Conservation (phyloP, 37 sponge, comb jelly and placozoan species). For the Cladorhizidae sp. region DNA sequence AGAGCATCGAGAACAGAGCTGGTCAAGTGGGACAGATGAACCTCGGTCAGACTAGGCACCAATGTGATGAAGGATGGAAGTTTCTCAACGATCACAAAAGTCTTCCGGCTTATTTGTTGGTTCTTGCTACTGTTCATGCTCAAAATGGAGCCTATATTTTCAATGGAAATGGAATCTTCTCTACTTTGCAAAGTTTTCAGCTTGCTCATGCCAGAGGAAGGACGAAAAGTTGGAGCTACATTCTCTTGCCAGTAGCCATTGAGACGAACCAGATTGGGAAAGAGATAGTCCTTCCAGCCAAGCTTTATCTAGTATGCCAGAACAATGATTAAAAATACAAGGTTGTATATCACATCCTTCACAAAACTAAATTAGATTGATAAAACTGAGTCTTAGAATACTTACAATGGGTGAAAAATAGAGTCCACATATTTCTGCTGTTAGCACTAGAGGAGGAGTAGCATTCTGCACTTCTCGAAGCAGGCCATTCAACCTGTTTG, state of each 20-base stretch:
- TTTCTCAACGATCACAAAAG: constrained; percentile 7
- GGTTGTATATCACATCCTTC: neutral
- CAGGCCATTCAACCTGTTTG: constrained; percentile 33
- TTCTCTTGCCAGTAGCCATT: constrained; percentile 10
- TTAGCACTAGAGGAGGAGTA: constrained; percentile 54
- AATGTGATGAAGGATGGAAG: constrained; percentile 31
- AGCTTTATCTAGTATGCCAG: constrained; percentile 36
- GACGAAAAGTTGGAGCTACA: neutral
- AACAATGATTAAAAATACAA: neutral
- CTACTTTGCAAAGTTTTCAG: neutral
- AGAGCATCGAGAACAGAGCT: neutral
- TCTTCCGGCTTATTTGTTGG: neutral
- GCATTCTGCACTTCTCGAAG: constrained; percentile 59
- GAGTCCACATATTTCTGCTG: constrained; percentile 78
- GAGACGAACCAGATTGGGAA: constrained; percentile 15
- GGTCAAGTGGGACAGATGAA: constrained; percentile 9
- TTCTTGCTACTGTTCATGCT: neutral
- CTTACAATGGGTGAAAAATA: constrained; percentile 57
- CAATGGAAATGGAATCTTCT: neutral
- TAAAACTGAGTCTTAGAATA: too few relatives aligned
- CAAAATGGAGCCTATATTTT: neutral
- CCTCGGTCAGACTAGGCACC: constrained; percentile 14
- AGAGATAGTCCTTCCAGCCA: constrained; percentile 33
- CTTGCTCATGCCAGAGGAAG: neutral
- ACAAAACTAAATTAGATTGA: neutral